phyloP scores from a whole-genome alignment of 2,113 vertebrate genomes.

The Prinia subflava region DNA sequence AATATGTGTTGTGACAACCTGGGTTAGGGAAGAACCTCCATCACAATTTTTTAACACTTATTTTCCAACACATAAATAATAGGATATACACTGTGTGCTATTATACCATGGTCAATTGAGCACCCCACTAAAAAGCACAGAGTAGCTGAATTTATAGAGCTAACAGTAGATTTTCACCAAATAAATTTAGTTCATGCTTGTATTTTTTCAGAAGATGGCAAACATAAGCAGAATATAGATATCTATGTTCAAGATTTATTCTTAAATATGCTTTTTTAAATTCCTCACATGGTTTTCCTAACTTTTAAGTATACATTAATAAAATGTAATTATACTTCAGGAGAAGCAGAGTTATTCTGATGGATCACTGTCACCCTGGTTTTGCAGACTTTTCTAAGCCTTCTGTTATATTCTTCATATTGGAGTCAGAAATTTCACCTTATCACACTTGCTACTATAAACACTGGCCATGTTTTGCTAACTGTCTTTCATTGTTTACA shows the following conservation, averaged over 20 bases:
- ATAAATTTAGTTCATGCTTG: background rate
- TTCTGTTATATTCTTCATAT: no score
- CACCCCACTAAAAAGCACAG: background rate
- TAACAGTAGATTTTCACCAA: background rate
- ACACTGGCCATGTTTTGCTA: no score
- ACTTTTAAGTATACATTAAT: background rate
- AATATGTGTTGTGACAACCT: background rate
- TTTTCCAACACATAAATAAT: background rate
- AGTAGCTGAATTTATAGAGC: background rate
- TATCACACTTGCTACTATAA: no score
- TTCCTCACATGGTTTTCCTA: background rate
- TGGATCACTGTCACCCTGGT: no score
- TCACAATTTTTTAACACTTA: background rate
- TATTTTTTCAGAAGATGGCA: background rate
- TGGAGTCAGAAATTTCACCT: no score
- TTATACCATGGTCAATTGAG: fast-evolving
- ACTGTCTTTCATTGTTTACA: no score
- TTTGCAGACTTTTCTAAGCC: no score
- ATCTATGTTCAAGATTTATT: background rate
- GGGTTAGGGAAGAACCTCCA: background rate
- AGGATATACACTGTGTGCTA: background rate
- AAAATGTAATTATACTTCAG: background rate
- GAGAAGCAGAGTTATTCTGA: background rate
- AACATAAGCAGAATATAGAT: background rate
- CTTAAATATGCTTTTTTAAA: background rate